These are phyloP conservation scores for Argopecten irradians DNA, from an alignment of 1,140 invertebrate species.

Conservation along the genomic window DNA sequence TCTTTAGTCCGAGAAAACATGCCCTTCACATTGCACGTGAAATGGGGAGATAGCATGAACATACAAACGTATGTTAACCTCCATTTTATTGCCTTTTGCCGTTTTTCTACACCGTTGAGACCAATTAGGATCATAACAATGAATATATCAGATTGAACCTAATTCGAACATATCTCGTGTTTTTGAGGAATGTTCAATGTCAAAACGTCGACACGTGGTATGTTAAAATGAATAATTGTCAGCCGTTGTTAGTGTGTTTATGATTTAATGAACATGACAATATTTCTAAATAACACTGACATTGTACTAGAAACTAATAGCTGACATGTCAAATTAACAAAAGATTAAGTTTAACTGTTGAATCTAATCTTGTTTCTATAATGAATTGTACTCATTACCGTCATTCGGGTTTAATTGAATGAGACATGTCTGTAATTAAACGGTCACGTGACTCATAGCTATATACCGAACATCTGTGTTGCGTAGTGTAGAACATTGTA, in stretches of 20 bases:
- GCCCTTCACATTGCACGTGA: background rate
- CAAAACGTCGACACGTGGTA: background rate
- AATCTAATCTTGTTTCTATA: background rate
- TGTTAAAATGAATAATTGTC: background rate
- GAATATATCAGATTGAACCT: background rate
- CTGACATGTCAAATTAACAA: background rate
- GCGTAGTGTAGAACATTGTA: too few species aligned
- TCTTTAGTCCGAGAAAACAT: background rate
- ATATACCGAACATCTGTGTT: too few species aligned
- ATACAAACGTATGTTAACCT: background rate
- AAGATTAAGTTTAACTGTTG: background rate
- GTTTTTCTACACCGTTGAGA: background rate
- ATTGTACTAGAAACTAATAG: background rate
- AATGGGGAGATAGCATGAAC: background rate
- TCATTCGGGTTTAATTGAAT: too few species aligned
- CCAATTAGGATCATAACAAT: background rate
- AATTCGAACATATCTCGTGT: background rate
- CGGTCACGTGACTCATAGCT: background rate
- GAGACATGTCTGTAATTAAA: background rate
- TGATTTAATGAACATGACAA: background rate
- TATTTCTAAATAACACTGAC: too few species aligned
- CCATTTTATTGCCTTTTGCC: background rate
- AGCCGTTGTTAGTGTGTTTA: background rate
- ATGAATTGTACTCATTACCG: too few species aligned
- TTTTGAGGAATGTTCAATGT: background rate